Evolutionary conservation across 1,140 invertebrate species (phyloP).

Genomic region (Drosophila lowei): DNA sequence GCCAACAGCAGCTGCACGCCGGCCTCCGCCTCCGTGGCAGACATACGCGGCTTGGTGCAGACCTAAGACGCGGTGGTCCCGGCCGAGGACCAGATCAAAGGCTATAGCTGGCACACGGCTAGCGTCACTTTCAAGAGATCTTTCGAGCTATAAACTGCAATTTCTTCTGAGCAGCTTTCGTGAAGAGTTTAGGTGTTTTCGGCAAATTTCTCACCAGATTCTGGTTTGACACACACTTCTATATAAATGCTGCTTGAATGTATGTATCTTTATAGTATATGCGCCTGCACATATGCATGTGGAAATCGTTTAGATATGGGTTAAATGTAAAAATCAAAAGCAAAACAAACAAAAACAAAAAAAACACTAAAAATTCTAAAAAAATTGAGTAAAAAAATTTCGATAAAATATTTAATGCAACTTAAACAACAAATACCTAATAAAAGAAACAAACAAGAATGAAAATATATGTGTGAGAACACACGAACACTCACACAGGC

Average conservation of each 20-base stretch:
- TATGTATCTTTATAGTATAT: slow-evolving; percentile 19
- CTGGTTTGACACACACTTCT: slow-evolving; percentile 43
- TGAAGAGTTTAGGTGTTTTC: slow-evolving; percentile 34
- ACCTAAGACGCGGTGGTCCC: slow-evolving; percentile 47
- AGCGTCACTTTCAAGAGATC: slow-evolving; percentile 39
- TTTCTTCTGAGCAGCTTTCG: slow-evolving; percentile 51
- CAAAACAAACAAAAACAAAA: slow-evolving; percentile 33
- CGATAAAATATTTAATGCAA: slow-evolving; percentile 51
- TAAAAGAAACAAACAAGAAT: slow-evolving; percentile 5
- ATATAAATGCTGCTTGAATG: slow-evolving; percentile 31
- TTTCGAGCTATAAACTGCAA: slow-evolving; percentile 29
- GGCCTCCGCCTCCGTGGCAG: slow-evolving; percentile 38
- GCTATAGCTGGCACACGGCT: background rate
- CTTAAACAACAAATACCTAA: slow-evolving; percentile 18
- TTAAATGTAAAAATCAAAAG: slow-evolving; percentile 48
- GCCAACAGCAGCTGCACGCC: slow-evolving; percentile 30
- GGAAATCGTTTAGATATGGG: slow-evolving; percentile 47
- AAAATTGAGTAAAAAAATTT: slow-evolving; percentile 34
- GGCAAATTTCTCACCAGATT: slow-evolving; percentile 29
- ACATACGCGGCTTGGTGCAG: slow-evolving; percentile 78
- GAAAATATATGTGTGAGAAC: slow-evolving; percentile 12
- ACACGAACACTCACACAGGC: background rate
- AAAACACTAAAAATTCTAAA: slow-evolving; percentile 33
- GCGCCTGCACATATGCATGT: slow-evolving; percentile 25
- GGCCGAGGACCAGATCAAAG: slow-evolving; percentile 4